phyloP scores from a whole-genome alignment of 2,797 vertebrate species.

The Chelon auratus region DNA sequence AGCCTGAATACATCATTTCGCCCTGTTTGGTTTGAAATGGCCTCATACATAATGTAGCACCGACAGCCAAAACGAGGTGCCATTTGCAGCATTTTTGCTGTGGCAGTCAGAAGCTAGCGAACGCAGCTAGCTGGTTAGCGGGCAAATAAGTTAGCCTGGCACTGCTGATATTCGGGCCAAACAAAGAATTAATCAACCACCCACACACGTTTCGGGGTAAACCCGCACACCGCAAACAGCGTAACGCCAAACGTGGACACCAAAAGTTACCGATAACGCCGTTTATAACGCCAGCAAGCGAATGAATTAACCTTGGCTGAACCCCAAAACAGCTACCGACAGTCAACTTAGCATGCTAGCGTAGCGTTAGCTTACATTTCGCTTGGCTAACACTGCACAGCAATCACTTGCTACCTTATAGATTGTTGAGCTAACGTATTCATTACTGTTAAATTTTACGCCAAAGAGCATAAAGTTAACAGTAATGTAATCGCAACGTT shows the following conservation, averaged over 20 bases:
- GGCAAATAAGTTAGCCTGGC: conserved; percentile 56
- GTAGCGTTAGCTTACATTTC: conserved; percentile 54
- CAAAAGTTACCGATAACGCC: neutral
- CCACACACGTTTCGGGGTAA: neutral
- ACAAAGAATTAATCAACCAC: neutral
- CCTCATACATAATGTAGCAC: neutral
- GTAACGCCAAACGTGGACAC: neutral
- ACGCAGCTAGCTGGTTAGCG: conserved; percentile 57
- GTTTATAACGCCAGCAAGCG: conserved; percentile 14
- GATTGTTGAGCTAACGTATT: neutral
- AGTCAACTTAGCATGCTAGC: conserved; percentile 61
- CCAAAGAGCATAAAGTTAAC: neutral
- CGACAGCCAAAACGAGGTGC: conserved; percentile 38
- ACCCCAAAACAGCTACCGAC: conserved; percentile 57
- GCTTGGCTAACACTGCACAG: conserved; percentile 2
- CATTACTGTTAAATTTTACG: too few relatives aligned
- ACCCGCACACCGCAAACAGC: too few relatives aligned
- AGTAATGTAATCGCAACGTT: neutral
- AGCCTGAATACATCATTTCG: neutral
- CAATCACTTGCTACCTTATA: neutral
- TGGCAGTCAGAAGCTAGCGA: conserved; percentile 35
- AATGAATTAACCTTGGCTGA: conserved; percentile 65
- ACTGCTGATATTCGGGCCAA: conserved; percentile 33
- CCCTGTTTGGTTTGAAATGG: conserved; percentile 6
- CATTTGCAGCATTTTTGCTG: conserved; percentile 59